These are phyloP conservation scores for Tiliacea citrago DNA, from an alignment of 2,888 invertebrate genomes.

Conservation along the genomic window DNA sequence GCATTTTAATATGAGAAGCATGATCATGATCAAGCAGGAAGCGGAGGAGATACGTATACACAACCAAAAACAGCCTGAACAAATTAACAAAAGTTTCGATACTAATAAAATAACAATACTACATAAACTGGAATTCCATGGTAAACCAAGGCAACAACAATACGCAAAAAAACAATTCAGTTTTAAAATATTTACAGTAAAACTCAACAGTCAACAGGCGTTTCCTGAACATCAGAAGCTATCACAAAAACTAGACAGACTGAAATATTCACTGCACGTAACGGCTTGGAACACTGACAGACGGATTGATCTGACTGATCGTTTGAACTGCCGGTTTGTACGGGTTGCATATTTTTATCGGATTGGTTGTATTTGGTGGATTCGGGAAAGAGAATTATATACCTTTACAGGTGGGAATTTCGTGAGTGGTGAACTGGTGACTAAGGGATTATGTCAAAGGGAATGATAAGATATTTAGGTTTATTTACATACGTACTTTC, in stretches of 20 bases:
- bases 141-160: too few species aligned
- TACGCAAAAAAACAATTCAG: too few species aligned
- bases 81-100: too few species aligned
- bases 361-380: background rate
- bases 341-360: slow-evolving; percentile 15
- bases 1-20: too few species aligned
- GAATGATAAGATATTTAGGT: background rate
- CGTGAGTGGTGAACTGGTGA: background rate
- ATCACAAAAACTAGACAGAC: slow-evolving; percentile 22
- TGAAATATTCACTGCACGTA: slow-evolving; percentile 32
- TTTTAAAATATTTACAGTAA: background rate
- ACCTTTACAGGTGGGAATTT: background rate
- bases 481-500: background rate
- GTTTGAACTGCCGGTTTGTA: slow-evolving; percentile 16
- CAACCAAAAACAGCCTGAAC: too few species aligned
- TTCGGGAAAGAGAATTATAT: background rate
- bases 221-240: slow-evolving; percentile 11
- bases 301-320: slow-evolving; percentile 24
- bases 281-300: slow-evolving; percentile 29
- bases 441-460: background rate
- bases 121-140: too few species aligned
- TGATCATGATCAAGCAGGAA: too few species aligned
- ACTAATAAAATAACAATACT: too few species aligned
- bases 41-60: too few species aligned
- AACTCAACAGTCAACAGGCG: slow-evolving; percentile 7